Evolutionary conservation across 2,797 vertebrate genomes (phyloP).

Genomic region (Clarias pachynema): DNA sequence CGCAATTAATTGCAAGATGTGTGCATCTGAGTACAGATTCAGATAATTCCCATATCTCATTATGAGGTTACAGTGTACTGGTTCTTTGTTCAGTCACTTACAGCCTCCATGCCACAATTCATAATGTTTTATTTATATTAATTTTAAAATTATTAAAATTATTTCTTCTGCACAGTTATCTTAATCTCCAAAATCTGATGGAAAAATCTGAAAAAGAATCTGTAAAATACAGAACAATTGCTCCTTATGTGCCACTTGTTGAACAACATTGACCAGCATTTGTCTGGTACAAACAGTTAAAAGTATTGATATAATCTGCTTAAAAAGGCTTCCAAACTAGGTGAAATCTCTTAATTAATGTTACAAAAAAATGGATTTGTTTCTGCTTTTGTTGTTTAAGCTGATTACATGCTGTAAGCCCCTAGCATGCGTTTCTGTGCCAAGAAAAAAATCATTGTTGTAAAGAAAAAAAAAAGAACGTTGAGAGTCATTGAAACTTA

Average conservation of each 20-base stretch:
- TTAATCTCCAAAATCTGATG: neutral
- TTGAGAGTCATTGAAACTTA: neutral
- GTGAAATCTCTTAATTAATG: slow-evolving; percentile 1
- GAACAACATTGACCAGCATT: neutral
- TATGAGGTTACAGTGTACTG: neutral
- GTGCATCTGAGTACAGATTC: neutral
- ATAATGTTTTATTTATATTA: neutral
- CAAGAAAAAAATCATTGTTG: neutral
- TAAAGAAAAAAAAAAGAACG: neutral
- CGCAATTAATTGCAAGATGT: neutral
- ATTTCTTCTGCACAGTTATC: neutral
- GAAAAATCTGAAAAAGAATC: neutral
- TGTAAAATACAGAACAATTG: neutral
- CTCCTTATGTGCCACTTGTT: neutral
- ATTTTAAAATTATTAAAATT: no score
- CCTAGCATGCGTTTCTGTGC: neutral
- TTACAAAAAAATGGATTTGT: neutral
- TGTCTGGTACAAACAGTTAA: neutral
- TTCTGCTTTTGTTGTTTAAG: slow-evolving; percentile 19
- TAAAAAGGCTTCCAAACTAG: neutral
- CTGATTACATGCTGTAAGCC: neutral
- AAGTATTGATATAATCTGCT: neutral
- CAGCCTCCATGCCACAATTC: neutral
- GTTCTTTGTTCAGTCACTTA: neutral
- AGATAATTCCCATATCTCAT: neutral